Percentiles rank a stretch among this genome's conserved stretches.
Conservation (phyloP, 2,113 vertebrate genomes). For the Austrofundulus limnaeus region DNA sequence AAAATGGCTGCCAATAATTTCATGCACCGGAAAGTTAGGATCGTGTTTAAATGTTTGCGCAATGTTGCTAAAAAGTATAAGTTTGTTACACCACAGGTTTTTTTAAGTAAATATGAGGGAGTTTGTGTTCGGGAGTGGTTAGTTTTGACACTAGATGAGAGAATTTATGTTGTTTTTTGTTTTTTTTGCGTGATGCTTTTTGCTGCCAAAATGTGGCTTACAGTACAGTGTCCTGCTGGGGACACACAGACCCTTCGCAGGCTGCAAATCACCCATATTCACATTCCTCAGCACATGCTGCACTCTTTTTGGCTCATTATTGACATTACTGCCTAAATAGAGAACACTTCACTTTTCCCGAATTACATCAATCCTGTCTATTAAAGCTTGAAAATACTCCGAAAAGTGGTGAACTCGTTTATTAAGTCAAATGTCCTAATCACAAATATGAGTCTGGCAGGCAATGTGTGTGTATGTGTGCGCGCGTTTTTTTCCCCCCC, state of each 20-base stretch:
- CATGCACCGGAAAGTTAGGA: constrained; percentile 57
- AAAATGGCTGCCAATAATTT: constrained; percentile 58
- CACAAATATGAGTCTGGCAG: constrained; percentile 44
- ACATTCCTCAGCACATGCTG: constrained; percentile 42
- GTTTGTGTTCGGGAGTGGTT: constrained; percentile 36
- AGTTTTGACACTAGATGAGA: constrained; percentile 51
- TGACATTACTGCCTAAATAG: constrained; percentile 42
- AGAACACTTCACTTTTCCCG: constrained; percentile 34
- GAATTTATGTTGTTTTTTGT: neutral
- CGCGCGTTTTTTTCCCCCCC: neutral
- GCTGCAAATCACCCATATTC: constrained; percentile 53
- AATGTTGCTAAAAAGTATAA: neutral
- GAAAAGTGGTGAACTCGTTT: constrained; percentile 30
- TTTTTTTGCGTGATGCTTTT: constrained; percentile 21
- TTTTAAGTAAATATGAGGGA: constrained; percentile 17
- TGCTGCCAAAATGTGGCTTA: constrained; percentile 51
- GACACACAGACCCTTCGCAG: constrained; percentile 51
- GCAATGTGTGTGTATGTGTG: constrained; percentile 3
- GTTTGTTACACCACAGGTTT: constrained; percentile 13
- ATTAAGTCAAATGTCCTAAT: constrained; percentile 53
- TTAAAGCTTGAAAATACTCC: constrained; percentile 39
- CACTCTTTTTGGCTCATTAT: constrained; percentile 51
- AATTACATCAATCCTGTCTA: constrained; percentile 48
- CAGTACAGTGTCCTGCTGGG: constrained; percentile 52
- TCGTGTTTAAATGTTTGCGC: constrained; percentile 36